Percentiles rank a stretch among this genome's conserved stretches.
phyloP scores from a whole-genome alignment of 2,797 vertebrate species.

The Sebastes oblongus region DNA sequence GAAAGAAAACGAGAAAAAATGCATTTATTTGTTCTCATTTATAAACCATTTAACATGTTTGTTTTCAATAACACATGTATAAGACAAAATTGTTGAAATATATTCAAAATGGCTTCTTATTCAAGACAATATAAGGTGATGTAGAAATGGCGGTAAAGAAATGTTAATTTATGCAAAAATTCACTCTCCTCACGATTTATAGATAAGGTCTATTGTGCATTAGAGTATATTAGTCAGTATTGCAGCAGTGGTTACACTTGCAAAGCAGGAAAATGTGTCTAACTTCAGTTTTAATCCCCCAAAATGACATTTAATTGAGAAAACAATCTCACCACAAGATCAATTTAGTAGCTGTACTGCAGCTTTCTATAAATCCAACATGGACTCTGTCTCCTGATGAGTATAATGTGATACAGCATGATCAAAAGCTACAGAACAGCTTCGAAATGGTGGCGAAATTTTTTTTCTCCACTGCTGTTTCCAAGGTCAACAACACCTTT shows the following conservation, averaged over 20 bases:
- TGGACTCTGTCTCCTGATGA: neutral
- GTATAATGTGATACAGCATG: neutral
- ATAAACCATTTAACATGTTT: no score
- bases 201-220: no score
- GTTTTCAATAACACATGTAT: no score
- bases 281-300: neutral
- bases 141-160: no score
- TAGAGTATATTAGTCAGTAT: neutral
- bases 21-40: no score
- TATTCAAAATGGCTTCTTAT: no score
- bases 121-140: no score
- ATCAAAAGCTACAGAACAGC: neutral
- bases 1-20: no score
- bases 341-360: neutral
- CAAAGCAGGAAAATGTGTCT: neutral
- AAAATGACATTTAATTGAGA: neutral
- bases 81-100: no score
- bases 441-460: neutral
- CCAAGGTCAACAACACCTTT: neutral
- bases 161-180: no score
- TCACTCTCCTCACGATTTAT: no score
- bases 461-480: neutral
- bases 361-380: neutral
- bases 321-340: neutral
- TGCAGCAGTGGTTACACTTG: neutral